These are phyloP conservation scores for Tetanocera ferruginea DNA, from an alignment of 2,888 invertebrate genomes.

Conservation along the genomic window DNA sequence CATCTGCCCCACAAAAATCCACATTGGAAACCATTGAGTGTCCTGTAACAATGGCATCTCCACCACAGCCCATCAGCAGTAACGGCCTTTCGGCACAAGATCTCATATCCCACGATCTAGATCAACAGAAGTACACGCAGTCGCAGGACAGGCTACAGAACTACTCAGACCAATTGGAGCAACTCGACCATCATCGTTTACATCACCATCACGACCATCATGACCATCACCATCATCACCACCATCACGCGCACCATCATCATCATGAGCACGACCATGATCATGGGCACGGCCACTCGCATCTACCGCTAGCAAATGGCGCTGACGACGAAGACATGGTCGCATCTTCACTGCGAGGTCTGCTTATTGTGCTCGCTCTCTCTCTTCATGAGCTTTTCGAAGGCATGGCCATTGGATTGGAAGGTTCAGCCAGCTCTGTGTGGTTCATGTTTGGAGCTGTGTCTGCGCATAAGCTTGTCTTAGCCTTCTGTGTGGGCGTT, in stretches of 20 bases:
- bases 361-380: constrained; percentile 85
- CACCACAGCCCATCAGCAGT: not conserved
- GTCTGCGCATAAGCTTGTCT: constrained; percentile 87
- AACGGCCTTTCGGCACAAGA: constrained; percentile 56
- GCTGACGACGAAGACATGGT: constrained; percentile 65
- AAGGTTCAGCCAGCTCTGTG: constrained; percentile 74
- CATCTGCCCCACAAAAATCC: not conserved
- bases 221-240: constrained; percentile 35
- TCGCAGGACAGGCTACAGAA: constrained; percentile 39
- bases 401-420: constrained; percentile 85
- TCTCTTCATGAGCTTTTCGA: constrained; percentile 90
- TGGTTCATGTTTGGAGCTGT: constrained; percentile 89
- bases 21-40: not conserved
- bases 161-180: constrained; percentile 28
- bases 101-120: constrained; percentile 57
- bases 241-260: constrained; percentile 42
- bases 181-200: constrained; percentile 27
- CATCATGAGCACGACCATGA: constrained; percentile 41
- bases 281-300: constrained; percentile 49
- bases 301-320: constrained; percentile 57
- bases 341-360: constrained; percentile 74
- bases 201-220: constrained; percentile 34
- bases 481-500: constrained; percentile 90
- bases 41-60: not conserved
- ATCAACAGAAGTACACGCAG: constrained; percentile 45